phyloP scores from a whole-genome alignment of 2,113 vertebrate genomes.

The Sinosuthora webbiana region DNA sequence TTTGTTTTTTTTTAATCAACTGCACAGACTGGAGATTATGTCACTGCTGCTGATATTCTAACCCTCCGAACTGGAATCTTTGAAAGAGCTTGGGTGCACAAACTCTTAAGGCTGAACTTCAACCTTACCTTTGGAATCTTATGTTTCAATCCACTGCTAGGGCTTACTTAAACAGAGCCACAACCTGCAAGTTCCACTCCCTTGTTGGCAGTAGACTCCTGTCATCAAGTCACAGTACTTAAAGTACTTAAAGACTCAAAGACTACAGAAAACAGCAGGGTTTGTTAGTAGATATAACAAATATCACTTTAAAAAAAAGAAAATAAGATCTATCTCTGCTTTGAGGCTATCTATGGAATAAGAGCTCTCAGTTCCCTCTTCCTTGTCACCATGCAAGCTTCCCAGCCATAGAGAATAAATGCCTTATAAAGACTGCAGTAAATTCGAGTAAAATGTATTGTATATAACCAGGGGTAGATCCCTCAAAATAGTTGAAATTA shows the following conservation, averaged over 20 bases:
- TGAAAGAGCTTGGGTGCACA: not conserved
- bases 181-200: not conserved
- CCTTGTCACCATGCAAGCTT: not conserved
- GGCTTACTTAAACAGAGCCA: not conserved
- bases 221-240: not conserved
- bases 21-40: not conserved
- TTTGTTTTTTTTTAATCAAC: not conserved
- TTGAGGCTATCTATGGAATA: not conserved
- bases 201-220: not conserved
- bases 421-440: not conserved
- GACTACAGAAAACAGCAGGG: not conserved
- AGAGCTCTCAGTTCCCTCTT: not conserved
- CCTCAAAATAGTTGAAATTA: not conserved
- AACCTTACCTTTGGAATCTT: not conserved
- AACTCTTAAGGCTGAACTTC: not conserved
- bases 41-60: not conserved
- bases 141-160: not conserved
- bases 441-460: not conserved
- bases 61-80: not conserved
- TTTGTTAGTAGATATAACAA: not conserved
- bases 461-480: not conserved
- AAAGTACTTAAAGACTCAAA: not conserved
- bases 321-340: not conserved
- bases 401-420: not conserved
- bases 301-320: not conserved